Percentiles rank a stretch among this genome's conserved stretches.
phyloP scores from a whole-genome alignment of 23 tunicate species.

The Diplosoma virens region DNA sequence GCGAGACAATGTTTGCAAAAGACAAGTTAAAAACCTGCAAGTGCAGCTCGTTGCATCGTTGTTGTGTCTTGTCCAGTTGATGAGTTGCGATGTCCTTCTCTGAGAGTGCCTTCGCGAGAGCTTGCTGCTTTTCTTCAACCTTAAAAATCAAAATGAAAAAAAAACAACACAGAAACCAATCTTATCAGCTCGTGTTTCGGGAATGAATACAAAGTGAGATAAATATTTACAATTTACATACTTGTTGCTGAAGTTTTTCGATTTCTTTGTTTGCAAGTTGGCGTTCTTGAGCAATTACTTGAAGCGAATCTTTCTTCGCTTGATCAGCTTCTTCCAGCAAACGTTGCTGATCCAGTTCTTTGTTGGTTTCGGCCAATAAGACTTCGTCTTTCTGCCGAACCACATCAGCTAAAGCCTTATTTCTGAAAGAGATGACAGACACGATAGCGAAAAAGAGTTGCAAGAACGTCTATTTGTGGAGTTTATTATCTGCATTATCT shows the following conservation, averaged over 20 bases:
- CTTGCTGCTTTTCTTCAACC: constrained; percentile 35
- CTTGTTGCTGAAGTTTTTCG: constrained; percentile 10
- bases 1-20: no score
- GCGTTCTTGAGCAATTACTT: constrained; percentile 37
- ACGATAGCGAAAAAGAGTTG: no score
- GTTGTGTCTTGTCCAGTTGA: constrained; percentile 13
- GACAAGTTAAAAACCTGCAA: background rate
- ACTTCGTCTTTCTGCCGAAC: constrained; percentile 20
- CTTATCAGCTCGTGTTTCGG: no score
- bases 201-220: no score
- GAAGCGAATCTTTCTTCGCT: constrained; percentile 15
- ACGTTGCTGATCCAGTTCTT: constrained; percentile 40
- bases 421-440: no score
- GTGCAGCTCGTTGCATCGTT: constrained; percentile 33
- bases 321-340: constrained; percentile 29
- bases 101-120: constrained; percentile 5
- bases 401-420: background rate
- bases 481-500: no score
- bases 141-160: no score
- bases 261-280: constrained; percentile 41
- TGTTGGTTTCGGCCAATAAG: constrained; percentile 51
- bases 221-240: no score
- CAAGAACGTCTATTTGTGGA: no score
- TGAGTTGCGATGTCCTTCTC: constrained; percentile 32
- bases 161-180: no score